Conservation (phyloP, 2,113 vertebrate species). For the Pavo muticus region DNA sequence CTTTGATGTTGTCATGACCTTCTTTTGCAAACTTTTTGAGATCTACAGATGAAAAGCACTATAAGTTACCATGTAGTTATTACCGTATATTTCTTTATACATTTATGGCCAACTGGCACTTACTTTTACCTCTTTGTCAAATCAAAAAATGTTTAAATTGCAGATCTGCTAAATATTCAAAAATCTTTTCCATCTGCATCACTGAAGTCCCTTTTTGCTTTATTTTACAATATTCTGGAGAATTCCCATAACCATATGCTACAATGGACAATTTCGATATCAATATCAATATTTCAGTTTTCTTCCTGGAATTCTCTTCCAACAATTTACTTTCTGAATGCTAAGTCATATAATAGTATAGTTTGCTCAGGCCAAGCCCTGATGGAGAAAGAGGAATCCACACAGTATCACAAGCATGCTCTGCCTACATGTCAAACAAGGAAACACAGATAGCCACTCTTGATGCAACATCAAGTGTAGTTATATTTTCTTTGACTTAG, state of each 20-base stretch:
- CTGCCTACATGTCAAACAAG: neutral
- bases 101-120: neutral
- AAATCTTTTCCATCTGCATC: neutral
- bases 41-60: neutral
- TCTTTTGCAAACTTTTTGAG: constrained; percentile 16
- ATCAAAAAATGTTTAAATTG: constrained; percentile 7
- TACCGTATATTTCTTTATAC: neutral
- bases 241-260: neutral
- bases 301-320: neutral
- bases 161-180: neutral
- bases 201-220: neutral
- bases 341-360: neutral
- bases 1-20: constrained; percentile 28
- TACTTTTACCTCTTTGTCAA: neutral
- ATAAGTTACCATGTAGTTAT: neutral
- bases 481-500: neutral
- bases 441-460: neutral
- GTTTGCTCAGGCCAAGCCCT: neutral
- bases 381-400: neutral
- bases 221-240: neutral
- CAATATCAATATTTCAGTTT: neutral
- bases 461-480: accelerated
- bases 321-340: neutral
- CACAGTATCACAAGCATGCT: neutral
- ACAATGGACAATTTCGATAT: neutral